phyloP scores from a whole-genome alignment of 2,797 vertebrate species.

The Helarctos malayanus region DNA sequence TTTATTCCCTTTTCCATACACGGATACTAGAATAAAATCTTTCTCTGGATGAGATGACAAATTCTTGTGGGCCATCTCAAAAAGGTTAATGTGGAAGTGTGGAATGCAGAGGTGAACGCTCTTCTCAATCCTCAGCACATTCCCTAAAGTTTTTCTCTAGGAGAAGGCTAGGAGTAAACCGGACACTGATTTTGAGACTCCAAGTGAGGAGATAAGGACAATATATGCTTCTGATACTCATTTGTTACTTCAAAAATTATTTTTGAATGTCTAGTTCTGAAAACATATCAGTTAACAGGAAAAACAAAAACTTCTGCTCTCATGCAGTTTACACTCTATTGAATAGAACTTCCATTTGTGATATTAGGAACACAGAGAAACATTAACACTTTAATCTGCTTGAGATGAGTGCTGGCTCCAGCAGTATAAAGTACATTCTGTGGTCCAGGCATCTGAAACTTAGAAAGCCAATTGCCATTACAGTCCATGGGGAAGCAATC shows the following conservation, averaged over 20 bases:
- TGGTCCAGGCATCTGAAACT: background rate
- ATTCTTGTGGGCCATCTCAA: background rate
- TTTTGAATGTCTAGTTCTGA: background rate
- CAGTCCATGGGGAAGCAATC: background rate
- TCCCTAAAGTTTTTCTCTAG: background rate
- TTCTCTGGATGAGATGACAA: background rate
- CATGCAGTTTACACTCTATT: background rate
- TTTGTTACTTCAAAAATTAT: background rate
- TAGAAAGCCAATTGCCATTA: background rate
- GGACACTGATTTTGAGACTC: background rate
- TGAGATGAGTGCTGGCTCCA: background rate
- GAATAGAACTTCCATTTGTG: background rate
- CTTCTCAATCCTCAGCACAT: background rate
- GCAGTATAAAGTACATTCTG: background rate
- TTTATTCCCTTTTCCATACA: background rate
- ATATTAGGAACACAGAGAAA: background rate
- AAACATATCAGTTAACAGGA: background rate
- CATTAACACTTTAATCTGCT: background rate
- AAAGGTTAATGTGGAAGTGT: background rate
- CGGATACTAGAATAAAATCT: background rate
- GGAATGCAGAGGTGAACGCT: background rate
- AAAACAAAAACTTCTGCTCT: background rate
- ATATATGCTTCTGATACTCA: background rate
- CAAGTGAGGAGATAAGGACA: background rate
- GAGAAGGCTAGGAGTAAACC: background rate